Percentiles rank a stretch among this genome's conserved stretches.
Evolutionary conservation across 2,888 invertebrate genomes (phyloP).

Genomic region (Cosmia pyralina): DNA sequence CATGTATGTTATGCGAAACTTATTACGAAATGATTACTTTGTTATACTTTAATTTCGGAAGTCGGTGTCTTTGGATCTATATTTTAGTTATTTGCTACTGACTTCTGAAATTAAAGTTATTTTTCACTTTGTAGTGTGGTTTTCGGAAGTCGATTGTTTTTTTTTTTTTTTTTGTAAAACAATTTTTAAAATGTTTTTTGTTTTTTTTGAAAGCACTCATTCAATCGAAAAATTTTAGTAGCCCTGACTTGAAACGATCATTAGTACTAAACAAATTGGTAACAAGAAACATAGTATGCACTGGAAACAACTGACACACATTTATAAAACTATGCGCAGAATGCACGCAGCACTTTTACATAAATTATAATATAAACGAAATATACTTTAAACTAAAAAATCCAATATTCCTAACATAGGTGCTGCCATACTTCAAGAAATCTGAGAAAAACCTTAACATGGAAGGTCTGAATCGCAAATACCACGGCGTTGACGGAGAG

Average conservation of each 20-base stretch:
- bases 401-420: conserved; percentile 67
- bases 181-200: too few relatives aligned
- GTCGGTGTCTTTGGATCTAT: too few relatives aligned
- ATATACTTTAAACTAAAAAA: neutral
- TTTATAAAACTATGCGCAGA: neutral
- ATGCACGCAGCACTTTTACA: neutral
- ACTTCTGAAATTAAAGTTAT: too few relatives aligned
- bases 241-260: neutral
- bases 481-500: conserved; percentile 91
- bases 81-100: too few relatives aligned
- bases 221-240: neutral
- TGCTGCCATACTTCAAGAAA: conserved; percentile 92
- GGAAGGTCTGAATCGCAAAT: conserved; percentile 84
- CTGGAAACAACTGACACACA: neutral
- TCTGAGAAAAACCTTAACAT: conserved; percentile 91
- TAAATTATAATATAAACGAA: neutral
- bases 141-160: too few relatives aligned
- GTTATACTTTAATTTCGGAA: neutral
- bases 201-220: neutral
- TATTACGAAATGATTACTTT: neutral
- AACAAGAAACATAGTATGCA: neutral
- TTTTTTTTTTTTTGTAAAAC: too few relatives aligned
- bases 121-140: too few relatives aligned
- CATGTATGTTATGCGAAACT: conserved; percentile 2
- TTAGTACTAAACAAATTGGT: neutral